Evolutionary conservation across 2,113 vertebrate species (phyloP).

Genomic region (Mungos mungo): DNA sequence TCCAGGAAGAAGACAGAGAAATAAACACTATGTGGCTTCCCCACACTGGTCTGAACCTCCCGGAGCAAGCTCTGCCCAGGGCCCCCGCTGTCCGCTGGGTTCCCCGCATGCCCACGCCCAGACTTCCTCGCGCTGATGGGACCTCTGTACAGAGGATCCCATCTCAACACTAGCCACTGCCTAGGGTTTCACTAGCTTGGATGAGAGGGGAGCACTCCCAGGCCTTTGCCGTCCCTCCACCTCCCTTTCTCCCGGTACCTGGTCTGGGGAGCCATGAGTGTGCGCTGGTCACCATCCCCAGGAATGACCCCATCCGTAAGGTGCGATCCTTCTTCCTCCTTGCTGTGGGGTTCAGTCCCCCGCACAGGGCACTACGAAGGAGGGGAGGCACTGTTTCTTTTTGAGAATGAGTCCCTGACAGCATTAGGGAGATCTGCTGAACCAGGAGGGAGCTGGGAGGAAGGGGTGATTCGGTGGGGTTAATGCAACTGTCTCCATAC

Average conservation of each 20-base stretch:
- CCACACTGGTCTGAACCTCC: not conserved
- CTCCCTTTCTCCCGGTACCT: not conserved
- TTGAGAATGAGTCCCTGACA: not conserved
- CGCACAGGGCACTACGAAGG: too few relatives aligned
- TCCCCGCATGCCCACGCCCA: rapidly evolving
- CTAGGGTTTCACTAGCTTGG: not conserved
- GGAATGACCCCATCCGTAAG: not conserved
- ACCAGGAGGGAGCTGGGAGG: not conserved
- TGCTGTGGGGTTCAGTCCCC: not conserved
- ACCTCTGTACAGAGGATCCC: rapidly evolving
- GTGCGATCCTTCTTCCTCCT: not conserved
- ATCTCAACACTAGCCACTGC: not conserved
- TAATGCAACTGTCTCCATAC: rapidly evolving
- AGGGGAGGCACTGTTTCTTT: not conserved
- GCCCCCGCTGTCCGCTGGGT: not conserved
- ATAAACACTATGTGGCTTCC: not conserved
- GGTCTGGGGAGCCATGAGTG: not conserved
- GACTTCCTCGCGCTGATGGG: not conserved
- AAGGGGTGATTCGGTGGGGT: not conserved
- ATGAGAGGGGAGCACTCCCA: not conserved
- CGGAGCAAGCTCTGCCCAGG: too few relatives aligned
- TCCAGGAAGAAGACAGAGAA: not conserved
- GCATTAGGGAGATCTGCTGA: not conserved
- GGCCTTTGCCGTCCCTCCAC: not conserved
- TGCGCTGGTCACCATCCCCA: not conserved